Conservation (phyloP, 2,888 invertebrate genomes). For the Anarsia innoxiella region DNA sequence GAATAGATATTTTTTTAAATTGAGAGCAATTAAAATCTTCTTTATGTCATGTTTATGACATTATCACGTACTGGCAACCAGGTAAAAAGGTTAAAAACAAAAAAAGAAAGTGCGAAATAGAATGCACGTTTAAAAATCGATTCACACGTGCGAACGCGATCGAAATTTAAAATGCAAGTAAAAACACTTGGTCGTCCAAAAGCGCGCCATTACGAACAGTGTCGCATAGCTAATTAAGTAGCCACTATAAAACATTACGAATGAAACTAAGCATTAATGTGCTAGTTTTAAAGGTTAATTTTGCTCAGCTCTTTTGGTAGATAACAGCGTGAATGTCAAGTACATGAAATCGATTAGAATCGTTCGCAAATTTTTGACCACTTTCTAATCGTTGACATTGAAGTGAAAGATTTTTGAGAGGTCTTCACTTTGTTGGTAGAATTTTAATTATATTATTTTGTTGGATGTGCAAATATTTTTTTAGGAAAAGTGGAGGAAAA, state of each 20-base stretch:
- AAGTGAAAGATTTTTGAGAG: conserved; percentile 34
- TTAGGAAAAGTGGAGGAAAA: too few species aligned
- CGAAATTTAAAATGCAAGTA: conserved; percentile 47
- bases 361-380: conserved; percentile 47
- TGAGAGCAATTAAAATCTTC: too few species aligned
- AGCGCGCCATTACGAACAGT: conserved; percentile 27
- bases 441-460: too few species aligned
- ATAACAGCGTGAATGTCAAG: conserved; percentile 58
- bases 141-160: conserved; percentile 39
- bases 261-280: conserved; percentile 20
- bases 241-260: conserved; percentile 20
- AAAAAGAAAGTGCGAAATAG: conserved; percentile 30
- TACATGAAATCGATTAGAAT: conserved; percentile 64
- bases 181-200: conserved; percentile 34
- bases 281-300: conserved; percentile 22
- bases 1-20: too few species aligned
- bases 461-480: too few species aligned
- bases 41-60: background rate
- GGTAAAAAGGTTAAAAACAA: conserved; percentile 6
- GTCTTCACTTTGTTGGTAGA: too few species aligned
- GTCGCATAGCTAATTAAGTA: conserved; percentile 35
- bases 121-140: conserved; percentile 37
- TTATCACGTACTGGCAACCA: background rate
- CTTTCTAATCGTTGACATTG: conserved; percentile 49
- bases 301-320: conserved; percentile 20